Base-by-base conservation (phyloP, 2,888 invertebrate species). In the Tachina lurida region DNA sequence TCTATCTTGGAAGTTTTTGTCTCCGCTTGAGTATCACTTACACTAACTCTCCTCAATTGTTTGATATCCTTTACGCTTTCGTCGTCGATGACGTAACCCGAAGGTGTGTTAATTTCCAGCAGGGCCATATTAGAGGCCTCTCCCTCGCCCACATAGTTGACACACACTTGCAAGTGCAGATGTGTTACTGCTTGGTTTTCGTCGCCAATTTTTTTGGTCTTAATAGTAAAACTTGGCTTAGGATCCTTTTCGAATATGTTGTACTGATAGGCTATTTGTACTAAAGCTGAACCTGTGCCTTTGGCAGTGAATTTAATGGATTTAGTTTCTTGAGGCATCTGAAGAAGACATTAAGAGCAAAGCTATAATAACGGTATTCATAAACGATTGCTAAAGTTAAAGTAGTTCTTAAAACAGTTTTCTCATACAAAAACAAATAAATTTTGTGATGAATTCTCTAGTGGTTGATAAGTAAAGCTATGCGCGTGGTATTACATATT, bases 41-140 rank as follows among this genome's bases (percentile, higher is more conserved):
- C 92, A 86, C 91, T 89, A 12, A 93, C 92, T 45, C 90, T 91
- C 87, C 94, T 94, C 88, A 94, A 93, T 62, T 87, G 83, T 17
- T 88, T 87, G n/a, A 95, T 92, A 86, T 94, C 94, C 2, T 96
- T 96, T 63, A 97, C 93, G 0, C 95, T 96, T 89, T 95, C 95
- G 89, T 95, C 94, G 88, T 98, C 97, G 0, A 97, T 96, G 0
- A 96, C 95, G 91, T 97, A 98, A 39, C 98, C 98, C 0, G 98
- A 98, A 0, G 98, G 98, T 84, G 98, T 94, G 81, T 95, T 95
- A 0, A 98, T 96, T 90, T 98, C 97, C 94, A 98, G 95, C 2
- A 98, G 95, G n/a, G 97, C 97, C 95, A 98, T 96, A 87, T 98
- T 98, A 87, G 96, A 95, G 41, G 95, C 94, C 88, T 95, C 94